Conservation (phyloP, 1,140 invertebrate species). For the Temnothorax nylanderi region DNA sequence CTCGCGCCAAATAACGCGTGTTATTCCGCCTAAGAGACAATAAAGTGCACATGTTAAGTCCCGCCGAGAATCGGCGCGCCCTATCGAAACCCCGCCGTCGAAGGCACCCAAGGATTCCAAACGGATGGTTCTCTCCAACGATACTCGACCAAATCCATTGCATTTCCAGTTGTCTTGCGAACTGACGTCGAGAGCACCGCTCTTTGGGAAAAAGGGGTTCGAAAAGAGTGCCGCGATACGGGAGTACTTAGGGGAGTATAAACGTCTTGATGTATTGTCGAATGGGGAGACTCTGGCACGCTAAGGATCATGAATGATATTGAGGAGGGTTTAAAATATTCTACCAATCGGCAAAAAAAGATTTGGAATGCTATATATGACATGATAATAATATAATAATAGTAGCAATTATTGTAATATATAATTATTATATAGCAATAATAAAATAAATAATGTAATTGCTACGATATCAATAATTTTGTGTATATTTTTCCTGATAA, state of each 20-base stretch:
- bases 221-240: conserved; percentile 33
- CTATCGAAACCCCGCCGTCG: background rate
- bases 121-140: conserved; percentile 54
- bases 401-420: background rate
- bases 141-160: conserved; percentile 58
- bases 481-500: background rate
- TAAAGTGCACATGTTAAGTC: conserved; percentile 77
- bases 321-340: background rate
- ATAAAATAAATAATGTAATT: background rate
- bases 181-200: conserved; percentile 44
- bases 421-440: background rate
- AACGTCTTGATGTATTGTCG: conserved; percentile 69
- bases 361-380: background rate
- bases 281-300: conserved; percentile 60
- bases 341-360: background rate
- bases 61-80: conserved; percentile 13
- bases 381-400: background rate
- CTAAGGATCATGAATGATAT: conserved; percentile 61
- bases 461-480: background rate
- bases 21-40: conserved; percentile 76
- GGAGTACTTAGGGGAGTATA: conserved; percentile 45
- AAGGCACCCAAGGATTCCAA: conserved; percentile 16
- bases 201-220: background rate
- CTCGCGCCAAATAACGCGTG: conserved; percentile 78
- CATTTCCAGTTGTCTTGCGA: conserved; percentile 62